These are phyloP conservation scores for Cyphotilapia sp. DNA, from an alignment of 2,113 vertebrate genomes.

Conservation along the genomic window DNA sequence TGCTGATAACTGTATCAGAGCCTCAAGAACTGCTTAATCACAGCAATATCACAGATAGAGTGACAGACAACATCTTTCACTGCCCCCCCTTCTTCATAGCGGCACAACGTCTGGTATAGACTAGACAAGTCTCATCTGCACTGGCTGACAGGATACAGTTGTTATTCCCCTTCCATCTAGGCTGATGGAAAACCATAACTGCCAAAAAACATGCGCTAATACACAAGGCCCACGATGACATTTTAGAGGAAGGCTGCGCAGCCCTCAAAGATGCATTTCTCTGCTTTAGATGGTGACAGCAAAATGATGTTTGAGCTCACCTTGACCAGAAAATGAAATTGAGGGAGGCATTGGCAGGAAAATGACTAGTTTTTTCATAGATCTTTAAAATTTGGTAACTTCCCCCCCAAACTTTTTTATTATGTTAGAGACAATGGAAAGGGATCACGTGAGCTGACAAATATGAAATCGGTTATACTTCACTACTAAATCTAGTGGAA, in stretches of 20 bases:
- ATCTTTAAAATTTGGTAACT: neutral
- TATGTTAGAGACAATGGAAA: neutral
- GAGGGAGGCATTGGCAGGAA: neutral
- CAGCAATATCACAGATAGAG: constrained; percentile 38
- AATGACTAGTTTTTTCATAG: neutral
- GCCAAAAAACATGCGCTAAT: neutral
- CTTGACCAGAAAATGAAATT: neutral
- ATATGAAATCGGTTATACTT: neutral
- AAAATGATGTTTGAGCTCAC: neutral
- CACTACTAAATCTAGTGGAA: neutral
- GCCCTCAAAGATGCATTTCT: neutral
- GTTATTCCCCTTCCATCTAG: neutral
- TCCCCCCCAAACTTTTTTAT: neutral
- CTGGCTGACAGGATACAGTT: constrained; percentile 3
- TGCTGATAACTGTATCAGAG: constrained; percentile 35
- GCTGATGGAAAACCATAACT: neutral
- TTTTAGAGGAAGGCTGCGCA: neutral
- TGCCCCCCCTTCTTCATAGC: neutral
- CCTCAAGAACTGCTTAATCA: constrained; percentile 36
- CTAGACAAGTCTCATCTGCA: neutral
- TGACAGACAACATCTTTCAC: constrained; percentile 28
- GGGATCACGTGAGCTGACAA: neutral
- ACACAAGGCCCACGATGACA: neutral
- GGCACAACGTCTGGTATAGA: neutral
- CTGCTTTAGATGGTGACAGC: neutral